Percentiles rank a stretch among this genome's conserved stretches.
Conservation (phyloP, 1,140 invertebrate species). For the Drosophila burlai region DNA sequence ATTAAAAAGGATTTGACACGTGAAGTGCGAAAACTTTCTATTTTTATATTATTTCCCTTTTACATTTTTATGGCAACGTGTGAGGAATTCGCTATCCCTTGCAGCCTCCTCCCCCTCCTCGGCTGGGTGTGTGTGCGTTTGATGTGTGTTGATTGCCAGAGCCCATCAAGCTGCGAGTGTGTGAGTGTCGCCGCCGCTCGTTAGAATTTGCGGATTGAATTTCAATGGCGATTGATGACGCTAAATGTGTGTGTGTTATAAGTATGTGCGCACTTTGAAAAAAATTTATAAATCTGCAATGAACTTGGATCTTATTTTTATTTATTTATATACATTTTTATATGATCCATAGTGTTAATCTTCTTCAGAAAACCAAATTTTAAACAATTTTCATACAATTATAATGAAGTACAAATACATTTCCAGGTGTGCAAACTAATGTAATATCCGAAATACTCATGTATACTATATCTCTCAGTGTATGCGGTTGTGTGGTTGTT, state of each 20-base stretch:
- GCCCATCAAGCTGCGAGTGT: conserved; percentile 64
- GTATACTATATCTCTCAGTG: background rate
- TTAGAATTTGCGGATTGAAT: conserved; percentile 81
- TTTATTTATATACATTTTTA: background rate
- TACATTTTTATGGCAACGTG: conserved; percentile 84
- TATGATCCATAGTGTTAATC: background rate
- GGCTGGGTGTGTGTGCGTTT: conserved; percentile 54
- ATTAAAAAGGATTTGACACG: conserved; percentile 85
- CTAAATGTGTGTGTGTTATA: conserved; percentile 19
- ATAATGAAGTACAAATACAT: background rate
- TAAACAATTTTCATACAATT: background rate
- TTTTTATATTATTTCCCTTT: conserved; percentile 84
- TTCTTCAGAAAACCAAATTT: background rate
- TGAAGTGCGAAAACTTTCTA: conserved; percentile 83
- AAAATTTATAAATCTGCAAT: background rate
- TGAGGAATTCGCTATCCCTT: conserved; percentile 42
- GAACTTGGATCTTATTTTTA: no score
- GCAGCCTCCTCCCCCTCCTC: background rate
- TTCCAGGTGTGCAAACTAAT: background rate
- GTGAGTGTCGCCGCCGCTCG: conserved; percentile 63
- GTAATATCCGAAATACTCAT: background rate
- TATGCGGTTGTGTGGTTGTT: conserved; percentile 10
- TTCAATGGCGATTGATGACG: conserved; percentile 82
- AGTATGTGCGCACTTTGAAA: conserved; percentile 22
- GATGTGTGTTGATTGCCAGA: conserved; percentile 76